Conservation (phyloP, 1,140 invertebrate genomes). For the Pararge aegeria region DNA sequence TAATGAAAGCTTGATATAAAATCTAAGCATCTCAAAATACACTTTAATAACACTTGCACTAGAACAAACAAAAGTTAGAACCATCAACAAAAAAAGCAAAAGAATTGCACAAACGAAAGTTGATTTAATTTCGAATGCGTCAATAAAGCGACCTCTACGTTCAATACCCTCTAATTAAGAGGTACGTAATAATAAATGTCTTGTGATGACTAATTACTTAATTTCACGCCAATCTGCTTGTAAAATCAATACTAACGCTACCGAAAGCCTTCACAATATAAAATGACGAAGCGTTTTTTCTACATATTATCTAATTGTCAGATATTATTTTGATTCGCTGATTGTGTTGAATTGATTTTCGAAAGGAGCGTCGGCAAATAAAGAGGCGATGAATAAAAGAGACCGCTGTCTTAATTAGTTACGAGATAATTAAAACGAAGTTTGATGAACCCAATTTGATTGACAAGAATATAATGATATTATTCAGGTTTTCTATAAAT, state of each 20-base stretch:
- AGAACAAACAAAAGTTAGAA: not conserved
- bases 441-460: not conserved
- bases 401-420: not conserved
- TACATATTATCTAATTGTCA: constrained; percentile 64
- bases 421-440: not conserved
- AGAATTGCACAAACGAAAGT: constrained; percentile 6
- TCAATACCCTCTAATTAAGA: constrained; percentile 7
- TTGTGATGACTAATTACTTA: constrained; percentile 20
- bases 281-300: constrained; percentile 49
- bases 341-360: constrained; percentile 45
- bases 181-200: constrained; percentile 22
- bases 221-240: constrained; percentile 27
- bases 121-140: not conserved
- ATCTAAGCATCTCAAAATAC: not conserved
- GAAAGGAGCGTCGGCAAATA: constrained; percentile 39
- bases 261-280: constrained; percentile 39
- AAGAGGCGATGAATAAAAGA: not conserved
- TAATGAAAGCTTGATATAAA: not conserved
- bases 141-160: not conserved
- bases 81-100: not conserved
- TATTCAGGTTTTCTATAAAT: not conserved
- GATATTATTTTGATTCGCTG: constrained; percentile 61
- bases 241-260: constrained; percentile 36
- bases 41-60: not conserved
- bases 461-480: not conserved